Conservation (phyloP, 2,797 vertebrate genomes). For the Pagetopsis macropterus region DNA sequence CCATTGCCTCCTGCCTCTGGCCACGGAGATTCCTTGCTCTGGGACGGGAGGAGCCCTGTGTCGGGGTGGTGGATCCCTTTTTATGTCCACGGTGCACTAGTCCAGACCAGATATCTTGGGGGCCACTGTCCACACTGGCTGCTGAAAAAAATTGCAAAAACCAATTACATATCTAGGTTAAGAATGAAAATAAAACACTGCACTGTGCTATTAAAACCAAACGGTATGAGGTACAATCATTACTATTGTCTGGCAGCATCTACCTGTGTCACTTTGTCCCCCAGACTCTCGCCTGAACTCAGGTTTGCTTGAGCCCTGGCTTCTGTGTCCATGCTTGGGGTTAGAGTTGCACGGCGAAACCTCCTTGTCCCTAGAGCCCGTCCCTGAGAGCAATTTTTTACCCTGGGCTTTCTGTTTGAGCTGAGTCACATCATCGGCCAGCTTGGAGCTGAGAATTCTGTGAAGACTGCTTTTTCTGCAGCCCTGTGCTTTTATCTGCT, state of each 20-base stretch:
- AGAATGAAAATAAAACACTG: neutral
- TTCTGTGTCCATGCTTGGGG: slow-evolving; percentile 73
- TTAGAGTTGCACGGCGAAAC: slow-evolving; percentile 76
- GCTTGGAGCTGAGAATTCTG: slow-evolving; percentile 79
- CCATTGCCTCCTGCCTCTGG: slow-evolving; percentile 65
- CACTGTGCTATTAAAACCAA: slow-evolving; percentile 11
- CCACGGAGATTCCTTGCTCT: slow-evolving; percentile 58
- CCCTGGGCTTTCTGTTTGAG: slow-evolving; percentile 89
- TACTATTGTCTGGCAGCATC: slow-evolving; percentile 5
- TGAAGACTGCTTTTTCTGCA: slow-evolving; percentile 83
- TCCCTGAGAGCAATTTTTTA: slow-evolving; percentile 84
- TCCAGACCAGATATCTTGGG: slow-evolving; percentile 77
- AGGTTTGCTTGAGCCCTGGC: slow-evolving; percentile 80
- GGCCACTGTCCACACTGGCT: slow-evolving; percentile 81
- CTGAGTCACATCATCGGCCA: slow-evolving; percentile 83
- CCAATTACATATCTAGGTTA: slow-evolving; percentile 22
- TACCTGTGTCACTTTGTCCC: slow-evolving; percentile 85
- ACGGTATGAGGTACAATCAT: slow-evolving; percentile 2
- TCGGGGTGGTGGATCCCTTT: slow-evolving; percentile 57
- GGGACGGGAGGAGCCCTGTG: slow-evolving; percentile 59
- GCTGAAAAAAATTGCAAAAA: slow-evolving; percentile 61
- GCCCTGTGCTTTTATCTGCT: slow-evolving; percentile 87
- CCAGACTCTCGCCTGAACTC: slow-evolving; percentile 78
- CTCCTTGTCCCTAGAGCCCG: slow-evolving; percentile 85
- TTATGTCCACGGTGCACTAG: slow-evolving; percentile 60